Base-by-base conservation (phyloP, 2,888 invertebrate species). In the Flexamia atlantica region DNA sequence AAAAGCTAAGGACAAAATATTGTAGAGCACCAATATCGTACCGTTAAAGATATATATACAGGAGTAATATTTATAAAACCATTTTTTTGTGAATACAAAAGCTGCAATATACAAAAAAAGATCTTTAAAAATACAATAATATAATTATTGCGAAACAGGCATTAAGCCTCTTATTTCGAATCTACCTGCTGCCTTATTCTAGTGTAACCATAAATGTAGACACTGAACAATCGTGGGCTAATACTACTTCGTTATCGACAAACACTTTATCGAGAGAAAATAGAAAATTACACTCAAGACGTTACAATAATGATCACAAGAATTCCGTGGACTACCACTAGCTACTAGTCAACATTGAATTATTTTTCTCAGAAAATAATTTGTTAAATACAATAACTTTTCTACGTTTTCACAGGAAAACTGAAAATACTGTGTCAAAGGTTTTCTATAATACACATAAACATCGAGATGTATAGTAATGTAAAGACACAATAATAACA, bases 1-100 rank as follows among this genome's bases (percentile, higher is more conserved):
- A 84, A 84, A 84, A 84, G 84, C 84, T 84, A 84, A 83, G 80
- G 82, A 84, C 72, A 81, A 84, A 84, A 81, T 80, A 83, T 83
- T 80, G 82, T 84, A 84, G 82, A 84, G 84, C 84, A 84, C 84
- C 84, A 82, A 82, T 84, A 76, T 79, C 53, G 60, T 80, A 64
- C 64, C 57, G 36, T 32, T 14, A n/a, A 64, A 64, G 64, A 68
- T 81, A 84, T 83, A n/a, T n/a, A 84, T 86, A 84, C 84, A 85
- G 68, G 81, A 85, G 81, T n/a, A 85, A 70, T 82, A 64, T 64
- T 64, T 64, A 84, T 83, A 86, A 83, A 84, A 57, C 82, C 85
- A 83, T 76, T 80, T 84, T 84, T 83, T 81, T 30, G 60, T 84
- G 25, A 80, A 84, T 85, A 85, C 82, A 72, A 83, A 84, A 82